A percentile compares a stretch with the other conserved stretches of the same genome.
phyloP scores from a whole-genome alignment of 2,113 vertebrate genomes.

The Nesogale talazaci region DNA sequence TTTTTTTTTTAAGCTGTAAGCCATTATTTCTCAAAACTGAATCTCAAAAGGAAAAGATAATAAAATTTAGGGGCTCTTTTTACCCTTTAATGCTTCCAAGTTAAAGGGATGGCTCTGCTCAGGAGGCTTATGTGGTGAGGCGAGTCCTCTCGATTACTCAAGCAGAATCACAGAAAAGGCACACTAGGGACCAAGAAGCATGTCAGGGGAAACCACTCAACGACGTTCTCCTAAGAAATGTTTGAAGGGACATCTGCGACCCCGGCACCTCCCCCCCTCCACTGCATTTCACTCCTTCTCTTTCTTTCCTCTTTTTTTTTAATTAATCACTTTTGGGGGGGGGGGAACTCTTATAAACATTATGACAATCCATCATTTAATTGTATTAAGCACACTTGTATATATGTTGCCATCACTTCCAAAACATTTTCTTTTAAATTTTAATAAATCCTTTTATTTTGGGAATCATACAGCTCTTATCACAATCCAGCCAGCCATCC shows the following conservation, averaged over 20 bases:
- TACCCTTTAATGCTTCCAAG: neutral
- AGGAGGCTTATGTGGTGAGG: neutral
- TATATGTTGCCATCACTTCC: no score
- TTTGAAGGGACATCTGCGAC: neutral
- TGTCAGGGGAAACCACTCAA: constrained; percentile 6
- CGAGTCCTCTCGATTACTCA: neutral
- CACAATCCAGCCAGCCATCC: no score
- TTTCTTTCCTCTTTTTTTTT: neutral
- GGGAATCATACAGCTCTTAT: no score
- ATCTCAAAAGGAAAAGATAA: constrained; percentile 42
- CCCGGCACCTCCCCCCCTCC: no score
- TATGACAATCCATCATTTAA: no score
- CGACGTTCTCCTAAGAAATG: neutral
- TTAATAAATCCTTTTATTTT: no score
- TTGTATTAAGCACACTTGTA: no score
- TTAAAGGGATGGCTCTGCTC: neutral
- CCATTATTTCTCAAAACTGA: constrained; percentile 52
- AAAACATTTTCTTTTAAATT: no score
- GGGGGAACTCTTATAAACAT: no score
- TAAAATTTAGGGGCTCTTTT: constrained; percentile 33
- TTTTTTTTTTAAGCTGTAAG: constrained; percentile 22
- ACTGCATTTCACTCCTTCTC: neutral
- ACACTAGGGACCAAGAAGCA: neutral
- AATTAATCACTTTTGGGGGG: neutral
- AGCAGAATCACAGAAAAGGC: neutral